phyloP scores from a whole-genome alignment of 2,888 invertebrate genomes.

The Stictocephala bisonia region DNA sequence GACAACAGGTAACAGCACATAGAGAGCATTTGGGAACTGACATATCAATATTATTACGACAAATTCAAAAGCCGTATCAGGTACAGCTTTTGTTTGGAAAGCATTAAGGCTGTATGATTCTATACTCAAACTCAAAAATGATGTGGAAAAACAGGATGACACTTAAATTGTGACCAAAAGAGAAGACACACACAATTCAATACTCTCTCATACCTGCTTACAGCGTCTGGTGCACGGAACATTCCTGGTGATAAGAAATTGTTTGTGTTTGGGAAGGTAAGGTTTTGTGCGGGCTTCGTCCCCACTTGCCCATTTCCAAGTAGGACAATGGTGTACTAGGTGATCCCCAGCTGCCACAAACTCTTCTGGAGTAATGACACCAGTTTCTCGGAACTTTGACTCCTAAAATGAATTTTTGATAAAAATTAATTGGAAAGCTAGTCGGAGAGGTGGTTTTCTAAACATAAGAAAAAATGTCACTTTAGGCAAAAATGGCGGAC shows the following conservation, averaged over 20 bases:
- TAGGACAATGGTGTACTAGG: slow-evolving; percentile 98
- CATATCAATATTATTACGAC: too few species aligned
- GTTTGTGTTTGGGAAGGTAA: slow-evolving; percentile 95
- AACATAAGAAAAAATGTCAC: too few species aligned
- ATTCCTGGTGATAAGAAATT: slow-evolving; percentile 96
- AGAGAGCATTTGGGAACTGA: too few species aligned
- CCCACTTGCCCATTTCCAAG: slow-evolving; percentile 98
- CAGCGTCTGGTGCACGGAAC: slow-evolving; percentile 97
- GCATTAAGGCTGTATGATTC: too few species aligned
- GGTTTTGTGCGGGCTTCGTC: slow-evolving; percentile 89
- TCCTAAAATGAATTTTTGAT: slow-evolving; percentile 71
- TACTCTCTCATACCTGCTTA: slow-evolving; percentile 81
- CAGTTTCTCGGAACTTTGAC: slow-evolving; percentile 97
- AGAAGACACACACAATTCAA: neutral
- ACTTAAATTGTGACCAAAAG: too few species aligned
- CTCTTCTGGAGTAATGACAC: slow-evolving; percentile 98
- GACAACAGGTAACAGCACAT: too few species aligned
- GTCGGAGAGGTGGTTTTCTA: too few species aligned
- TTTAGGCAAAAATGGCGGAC: too few species aligned
- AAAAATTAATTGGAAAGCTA: neutral
- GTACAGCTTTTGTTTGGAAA: too few species aligned
- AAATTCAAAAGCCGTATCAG: too few species aligned
- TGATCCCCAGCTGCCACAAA: slow-evolving; percentile 99
- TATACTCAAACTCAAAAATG: too few species aligned
- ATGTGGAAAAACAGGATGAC: too few species aligned